phyloP scores from a whole-genome alignment of 2,113 vertebrate genomes.

The Eurypyga helias region DNA sequence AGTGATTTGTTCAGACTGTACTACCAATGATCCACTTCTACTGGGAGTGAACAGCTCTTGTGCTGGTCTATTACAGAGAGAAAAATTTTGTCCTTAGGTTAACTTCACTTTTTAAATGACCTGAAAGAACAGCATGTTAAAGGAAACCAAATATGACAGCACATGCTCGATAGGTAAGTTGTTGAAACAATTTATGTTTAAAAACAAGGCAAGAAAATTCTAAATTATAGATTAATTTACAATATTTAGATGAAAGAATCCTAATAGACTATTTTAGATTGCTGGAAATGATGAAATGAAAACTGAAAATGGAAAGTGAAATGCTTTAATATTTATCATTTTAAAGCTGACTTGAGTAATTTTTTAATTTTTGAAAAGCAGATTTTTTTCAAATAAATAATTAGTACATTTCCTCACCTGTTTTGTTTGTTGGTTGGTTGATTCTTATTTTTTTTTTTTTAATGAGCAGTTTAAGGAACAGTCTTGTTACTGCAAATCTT shows the following conservation, averaged over 20 bases:
- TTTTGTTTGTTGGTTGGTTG: too few species aligned
- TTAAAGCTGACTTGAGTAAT: rapidly evolving
- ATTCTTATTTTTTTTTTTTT: background rate
- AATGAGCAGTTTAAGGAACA: background rate
- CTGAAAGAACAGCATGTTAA: background rate
- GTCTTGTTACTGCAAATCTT: background rate
- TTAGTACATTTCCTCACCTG: background rate
- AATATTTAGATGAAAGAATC: background rate
- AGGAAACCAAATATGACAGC: background rate
- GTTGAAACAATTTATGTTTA: background rate
- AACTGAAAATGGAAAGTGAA: background rate
- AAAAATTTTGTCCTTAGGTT: background rate
- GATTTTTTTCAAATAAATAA: background rate
- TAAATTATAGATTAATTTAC: background rate
- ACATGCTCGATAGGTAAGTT: rapidly evolving
- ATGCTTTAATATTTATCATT: background rate
- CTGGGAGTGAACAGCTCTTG: background rate
- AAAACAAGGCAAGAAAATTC: background rate
- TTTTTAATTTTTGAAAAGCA: background rate
- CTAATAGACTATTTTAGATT: background rate
- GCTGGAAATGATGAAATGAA: background rate
- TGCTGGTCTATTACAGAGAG: background rate
- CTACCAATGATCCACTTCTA: background rate
- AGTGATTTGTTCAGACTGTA: background rate
- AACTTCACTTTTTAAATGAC: background rate